phyloP scores from a whole-genome alignment of 2,797 vertebrate species.

The Micrastur ruficollis region DNA sequence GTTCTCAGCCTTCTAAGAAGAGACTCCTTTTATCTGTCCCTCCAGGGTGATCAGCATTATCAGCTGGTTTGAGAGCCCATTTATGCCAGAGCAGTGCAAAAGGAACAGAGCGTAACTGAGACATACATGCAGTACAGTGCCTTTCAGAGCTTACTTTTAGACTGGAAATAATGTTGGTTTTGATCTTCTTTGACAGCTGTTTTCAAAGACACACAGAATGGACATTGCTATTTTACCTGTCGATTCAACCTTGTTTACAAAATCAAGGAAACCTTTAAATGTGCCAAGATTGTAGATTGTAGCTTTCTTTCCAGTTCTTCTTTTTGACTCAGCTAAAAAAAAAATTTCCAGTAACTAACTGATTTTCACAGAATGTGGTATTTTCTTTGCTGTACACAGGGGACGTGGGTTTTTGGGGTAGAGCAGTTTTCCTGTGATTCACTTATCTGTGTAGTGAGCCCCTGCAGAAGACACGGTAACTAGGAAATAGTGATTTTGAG shows the following conservation, averaged over 20 bases:
- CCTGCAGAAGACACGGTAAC: not conserved
- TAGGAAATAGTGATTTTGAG: not conserved
- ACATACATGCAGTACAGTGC: not conserved
- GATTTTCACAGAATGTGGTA: not conserved
- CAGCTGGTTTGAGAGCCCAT: not conserved
- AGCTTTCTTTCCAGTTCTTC: not conserved
- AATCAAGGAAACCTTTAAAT: not conserved
- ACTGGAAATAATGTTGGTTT: not conserved
- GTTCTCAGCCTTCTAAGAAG: not conserved
- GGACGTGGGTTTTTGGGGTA: not conserved
- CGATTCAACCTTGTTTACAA: not conserved
- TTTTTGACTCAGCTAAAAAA: not conserved
- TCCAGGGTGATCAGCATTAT: not conserved
- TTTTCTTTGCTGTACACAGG: not conserved
- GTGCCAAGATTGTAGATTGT: not conserved
- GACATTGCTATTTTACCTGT: not conserved
- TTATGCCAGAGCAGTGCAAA: not conserved
- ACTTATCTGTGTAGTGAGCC: not conserved
- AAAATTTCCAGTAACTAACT: not conserved
- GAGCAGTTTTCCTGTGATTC: not conserved
- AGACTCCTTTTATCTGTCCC: not conserved
- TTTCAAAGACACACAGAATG: not conserved
- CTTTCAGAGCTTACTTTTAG: constrained; percentile 6
- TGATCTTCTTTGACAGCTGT: not conserved
- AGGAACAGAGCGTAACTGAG: not conserved